Percentiles rank a stretch among this genome's conserved stretches.
Evolutionary conservation across 1,140 invertebrate species (phyloP).

Genomic region (Diuraphis noxia): DNA sequence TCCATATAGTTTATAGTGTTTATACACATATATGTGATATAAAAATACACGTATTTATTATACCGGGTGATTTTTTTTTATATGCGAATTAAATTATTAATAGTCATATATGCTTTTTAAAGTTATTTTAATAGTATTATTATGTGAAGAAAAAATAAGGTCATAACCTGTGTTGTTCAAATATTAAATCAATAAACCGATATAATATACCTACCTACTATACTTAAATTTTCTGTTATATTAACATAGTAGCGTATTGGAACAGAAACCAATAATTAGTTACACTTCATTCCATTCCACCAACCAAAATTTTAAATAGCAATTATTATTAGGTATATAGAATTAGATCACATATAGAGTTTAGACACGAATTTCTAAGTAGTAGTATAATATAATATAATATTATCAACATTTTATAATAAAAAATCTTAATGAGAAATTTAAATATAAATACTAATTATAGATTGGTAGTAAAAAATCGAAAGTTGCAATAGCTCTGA

Average conservation of each 20-base stretch:
- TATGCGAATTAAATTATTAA: not conserved
- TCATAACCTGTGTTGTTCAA: not conserved
- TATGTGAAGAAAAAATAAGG: not conserved
- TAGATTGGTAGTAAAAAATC: not conserved
- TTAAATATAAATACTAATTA: not conserved
- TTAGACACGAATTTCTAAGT: not conserved
- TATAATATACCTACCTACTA: not conserved
- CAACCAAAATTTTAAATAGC: not conserved
- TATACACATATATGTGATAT: not conserved
- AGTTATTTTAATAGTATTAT: not conserved
- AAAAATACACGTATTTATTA: not conserved
- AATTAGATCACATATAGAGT: not conserved
- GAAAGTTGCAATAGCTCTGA: not conserved
- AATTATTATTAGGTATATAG: not conserved
- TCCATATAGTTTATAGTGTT: not conserved
- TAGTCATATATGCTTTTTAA: not conserved
- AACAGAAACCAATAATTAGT: not conserved
- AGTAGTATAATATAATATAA: not conserved
- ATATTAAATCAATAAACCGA: not conserved
- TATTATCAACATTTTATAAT: not conserved
- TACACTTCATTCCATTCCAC: not conserved
- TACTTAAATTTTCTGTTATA: not conserved
- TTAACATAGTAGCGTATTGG: not conserved
- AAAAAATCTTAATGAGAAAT: not conserved
- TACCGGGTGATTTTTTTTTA: not conserved